A percentile compares a stretch with the other conserved stretches of the same genome.
Evolutionary conservation across 2,797 vertebrate genomes (phyloP).

Genomic region (Sebastes trivittatus): DNA sequence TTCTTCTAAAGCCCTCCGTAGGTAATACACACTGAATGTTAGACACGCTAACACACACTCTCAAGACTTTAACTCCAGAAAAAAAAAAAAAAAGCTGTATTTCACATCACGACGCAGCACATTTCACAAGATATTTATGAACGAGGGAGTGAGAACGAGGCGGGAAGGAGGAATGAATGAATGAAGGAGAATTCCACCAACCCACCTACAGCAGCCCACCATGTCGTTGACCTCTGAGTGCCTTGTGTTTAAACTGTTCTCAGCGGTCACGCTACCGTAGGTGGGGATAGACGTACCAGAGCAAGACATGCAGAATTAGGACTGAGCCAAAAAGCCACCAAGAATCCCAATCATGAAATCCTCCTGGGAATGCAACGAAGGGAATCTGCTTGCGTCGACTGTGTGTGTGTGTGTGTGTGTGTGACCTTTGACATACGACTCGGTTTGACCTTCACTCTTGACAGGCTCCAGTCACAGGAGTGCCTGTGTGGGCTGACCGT

Average conservation of each 20-base stretch:
- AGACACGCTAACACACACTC: neutral
- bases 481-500: slow-evolving; percentile 55
- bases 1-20: slow-evolving; percentile 1
- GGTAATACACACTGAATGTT: neutral
- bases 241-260: neutral
- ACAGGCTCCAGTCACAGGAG: slow-evolving; percentile 48
- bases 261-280: neutral
- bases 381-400: slow-evolving; percentile 45
- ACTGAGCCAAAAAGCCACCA: neutral
- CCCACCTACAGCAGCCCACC: slow-evolving; percentile 5
- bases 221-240: slow-evolving; percentile 18
- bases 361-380: slow-evolving; percentile 23
- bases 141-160: slow-evolving; percentile 33
- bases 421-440: slow-evolving; percentile 64
- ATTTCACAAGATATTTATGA: slow-evolving; percentile 15
- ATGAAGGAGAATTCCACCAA: slow-evolving; percentile 26
- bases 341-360: slow-evolving; percentile 38
- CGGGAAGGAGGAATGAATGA: slow-evolving; percentile 20
- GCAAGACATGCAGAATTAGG: neutral
- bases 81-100: neutral
- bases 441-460: slow-evolving; percentile 48
- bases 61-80: neutral
- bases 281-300: neutral
- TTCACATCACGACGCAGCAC: slow-evolving; percentile 17
- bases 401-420: slow-evolving; percentile 17